Evolutionary conservation across 1,140 invertebrate genomes (phyloP), one percentile per base, ranked within the genome.

Genomic region (Pogonognathellus flavescens): DNA sequence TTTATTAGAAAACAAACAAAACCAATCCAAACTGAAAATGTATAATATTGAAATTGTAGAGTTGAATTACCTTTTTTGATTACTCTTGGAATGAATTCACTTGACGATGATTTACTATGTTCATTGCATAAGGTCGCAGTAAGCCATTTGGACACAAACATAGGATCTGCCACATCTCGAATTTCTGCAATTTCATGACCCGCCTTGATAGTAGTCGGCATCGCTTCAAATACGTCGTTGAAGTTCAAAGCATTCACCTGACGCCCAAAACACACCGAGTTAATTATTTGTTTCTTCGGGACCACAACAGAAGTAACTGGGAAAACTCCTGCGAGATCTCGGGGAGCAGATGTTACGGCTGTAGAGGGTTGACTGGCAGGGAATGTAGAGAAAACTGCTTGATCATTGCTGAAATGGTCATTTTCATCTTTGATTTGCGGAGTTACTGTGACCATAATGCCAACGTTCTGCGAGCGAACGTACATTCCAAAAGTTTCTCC

Each of bases 401-500:
- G 16, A 5, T 80, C 25, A 7, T 66, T 22, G n/a, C 20, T 25
- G 6, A 55, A 57, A 0, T 31, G 22, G 8, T 70, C 20, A 6
- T 25, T 41, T 84, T 49, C 14, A 1, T 84, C 59, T 16, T 14
- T 52, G n/a, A n/a, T n/a, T 13, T n/a, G n/a, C 1, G 82, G 55
- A 62, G 59, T 1, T 4, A 80, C 31, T 14, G 84, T 6, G 10
- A 84, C 41, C 53, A 84, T 57, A 6, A 84, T 2, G 4, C 84
- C 84, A 10, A 16, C 49, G 80, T 84, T 84, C 41, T 84, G 84
- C 3, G 52, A 53, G 0, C 84, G 66, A 25, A 84, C 13, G 52
- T 84, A 84, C 16, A 84, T 20, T 1, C 70, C 84, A 60, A 84
- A 84, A 20, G 70, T 60, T 18, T 84, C 70, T 10, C 84, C 84